Conservation (phyloP, 2,888 invertebrate species). For the Hypena proboscidalis region DNA sequence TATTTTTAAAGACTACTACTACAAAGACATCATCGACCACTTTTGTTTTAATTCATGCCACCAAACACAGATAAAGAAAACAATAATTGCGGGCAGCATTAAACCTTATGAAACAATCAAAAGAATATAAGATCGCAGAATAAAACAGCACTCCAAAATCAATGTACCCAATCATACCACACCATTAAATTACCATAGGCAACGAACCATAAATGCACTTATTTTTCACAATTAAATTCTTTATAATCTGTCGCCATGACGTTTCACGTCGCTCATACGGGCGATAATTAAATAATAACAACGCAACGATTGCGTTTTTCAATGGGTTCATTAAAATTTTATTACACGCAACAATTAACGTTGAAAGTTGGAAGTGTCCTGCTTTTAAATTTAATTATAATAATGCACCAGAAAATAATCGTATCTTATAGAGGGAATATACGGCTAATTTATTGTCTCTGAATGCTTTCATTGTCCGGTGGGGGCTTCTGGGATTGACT, state of each 20-base stretch:
- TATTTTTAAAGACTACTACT: too few species aligned
- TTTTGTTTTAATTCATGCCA: too few species aligned
- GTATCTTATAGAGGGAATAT: too few species aligned
- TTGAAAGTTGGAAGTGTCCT: conserved; percentile 30
- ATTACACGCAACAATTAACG: conserved; percentile 47
- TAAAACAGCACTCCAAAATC: too few species aligned
- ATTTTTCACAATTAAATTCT: conserved; percentile 13
- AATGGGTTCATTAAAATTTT: conserved; percentile 63
- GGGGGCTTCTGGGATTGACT: too few species aligned
- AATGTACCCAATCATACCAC: neutral
- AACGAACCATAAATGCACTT: conserved; percentile 5
- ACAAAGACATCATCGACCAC: too few species aligned
- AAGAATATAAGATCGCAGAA: too few species aligned
- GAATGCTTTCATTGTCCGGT: too few species aligned
- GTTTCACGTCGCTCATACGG: conserved; percentile 45
- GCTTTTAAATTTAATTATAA: conserved; percentile 32
- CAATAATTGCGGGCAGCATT: too few species aligned
- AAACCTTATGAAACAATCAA: too few species aligned
- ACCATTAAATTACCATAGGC: neutral
- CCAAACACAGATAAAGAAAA: too few species aligned
- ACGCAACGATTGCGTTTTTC: conserved; percentile 54
- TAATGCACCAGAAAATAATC: conserved; percentile 4
- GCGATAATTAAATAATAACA: conserved; percentile 65
- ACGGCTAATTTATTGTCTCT: too few species aligned
- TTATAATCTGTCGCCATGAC: conserved; percentile 11